Conservation (phyloP, 2,888 invertebrate genomes). For the Frankliniella intonsa region DNA sequence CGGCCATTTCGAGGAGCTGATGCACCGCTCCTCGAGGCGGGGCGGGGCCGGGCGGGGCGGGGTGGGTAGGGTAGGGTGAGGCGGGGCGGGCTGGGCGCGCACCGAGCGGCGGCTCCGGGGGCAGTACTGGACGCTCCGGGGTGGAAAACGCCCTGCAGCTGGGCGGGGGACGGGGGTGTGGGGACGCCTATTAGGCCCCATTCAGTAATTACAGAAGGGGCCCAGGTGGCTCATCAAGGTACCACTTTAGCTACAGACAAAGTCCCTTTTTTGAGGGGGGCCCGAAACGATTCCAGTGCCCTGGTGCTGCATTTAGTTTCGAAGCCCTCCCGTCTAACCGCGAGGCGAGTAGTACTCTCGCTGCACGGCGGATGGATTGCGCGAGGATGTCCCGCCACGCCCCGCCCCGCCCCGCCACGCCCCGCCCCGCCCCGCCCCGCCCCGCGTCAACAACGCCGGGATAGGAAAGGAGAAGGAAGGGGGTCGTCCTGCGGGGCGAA, state of each 20-base stretch:
- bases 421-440: neutral
- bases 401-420: neutral
- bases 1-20: slow-evolving; percentile 11
- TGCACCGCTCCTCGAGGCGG: neutral
- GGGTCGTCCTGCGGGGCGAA: neutral
- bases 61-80: neutral
- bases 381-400: neutral
- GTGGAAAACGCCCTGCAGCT: neutral
- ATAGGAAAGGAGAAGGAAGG: neutral
- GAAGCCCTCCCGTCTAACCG: too few species aligned
- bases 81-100: neutral
- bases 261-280: too few species aligned
- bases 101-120: neutral
- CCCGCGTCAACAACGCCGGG: neutral
- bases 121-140: neutral
- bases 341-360: too few species aligned
- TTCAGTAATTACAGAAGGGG: too few species aligned
- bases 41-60: neutral
- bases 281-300: too few species aligned
- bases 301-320: too few species aligned
- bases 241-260: too few species aligned
- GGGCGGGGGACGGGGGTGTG: neutral
- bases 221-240: too few species aligned
- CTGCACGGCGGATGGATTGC: too few species aligned
- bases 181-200: too few species aligned